These are phyloP conservation scores for Corythornis leucogaster DNA, from an alignment of 2,797 vertebrate genomes.

Conservation along the genomic window DNA sequence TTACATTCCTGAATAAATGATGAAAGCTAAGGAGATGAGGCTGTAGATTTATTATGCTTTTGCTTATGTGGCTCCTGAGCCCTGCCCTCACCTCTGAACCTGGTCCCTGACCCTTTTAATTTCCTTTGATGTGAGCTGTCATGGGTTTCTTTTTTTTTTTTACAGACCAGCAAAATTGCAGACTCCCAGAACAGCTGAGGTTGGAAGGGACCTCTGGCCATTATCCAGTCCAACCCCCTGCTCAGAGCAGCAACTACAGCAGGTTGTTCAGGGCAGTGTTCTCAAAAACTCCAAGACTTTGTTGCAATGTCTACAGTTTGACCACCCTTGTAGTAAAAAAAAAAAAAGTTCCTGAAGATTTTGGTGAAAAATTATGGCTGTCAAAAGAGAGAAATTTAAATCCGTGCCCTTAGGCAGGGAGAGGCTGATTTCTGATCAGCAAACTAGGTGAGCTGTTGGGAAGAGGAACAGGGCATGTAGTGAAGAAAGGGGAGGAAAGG, in stretches of 20 bases:
- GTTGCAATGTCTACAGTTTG: neutral
- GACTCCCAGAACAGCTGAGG: neutral
- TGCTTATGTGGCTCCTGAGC: neutral
- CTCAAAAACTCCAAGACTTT: neutral
- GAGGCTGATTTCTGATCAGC: no score
- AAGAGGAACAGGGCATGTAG: neutral
- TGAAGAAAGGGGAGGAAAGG: neutral
- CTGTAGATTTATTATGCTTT: neutral
- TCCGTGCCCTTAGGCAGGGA: neutral
- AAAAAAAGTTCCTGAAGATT: neutral
- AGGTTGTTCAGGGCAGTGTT: neutral
- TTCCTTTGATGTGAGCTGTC: neutral
- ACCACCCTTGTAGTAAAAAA: neutral
- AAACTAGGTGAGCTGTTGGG: neutral
- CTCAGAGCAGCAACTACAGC: neutral
- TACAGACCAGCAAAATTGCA: neutral
- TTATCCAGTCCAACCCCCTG: neutral
- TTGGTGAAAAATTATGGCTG: neutral
- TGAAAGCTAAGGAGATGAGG: neutral
- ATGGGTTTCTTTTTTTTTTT: neutral
- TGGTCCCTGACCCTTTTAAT: neutral
- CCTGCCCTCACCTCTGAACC: neutral
- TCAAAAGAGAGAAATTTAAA: neutral
- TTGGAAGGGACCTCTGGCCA: neutral
- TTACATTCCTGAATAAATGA: conserved; percentile 49